Evolutionary conservation across 2,113 vertebrate species (phyloP).

Genomic region (Periophthalmus modestus): DNA sequence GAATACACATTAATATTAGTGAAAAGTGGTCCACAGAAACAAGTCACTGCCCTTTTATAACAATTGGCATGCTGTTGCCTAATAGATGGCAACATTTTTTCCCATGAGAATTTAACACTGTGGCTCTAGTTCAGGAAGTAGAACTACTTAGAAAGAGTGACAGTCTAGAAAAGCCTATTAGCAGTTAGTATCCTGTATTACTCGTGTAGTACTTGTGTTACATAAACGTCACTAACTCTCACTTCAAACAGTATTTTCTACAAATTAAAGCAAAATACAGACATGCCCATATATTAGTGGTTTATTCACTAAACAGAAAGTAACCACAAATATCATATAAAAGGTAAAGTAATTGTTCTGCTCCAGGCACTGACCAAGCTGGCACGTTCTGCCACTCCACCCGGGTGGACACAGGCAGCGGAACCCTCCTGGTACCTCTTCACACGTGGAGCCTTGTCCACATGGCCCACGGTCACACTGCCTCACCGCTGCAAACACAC

Average conservation of each 20-base stretch:
- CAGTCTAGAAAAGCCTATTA: neutral
- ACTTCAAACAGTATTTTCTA: neutral
- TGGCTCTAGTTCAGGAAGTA: neutral
- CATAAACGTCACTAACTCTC: neutral
- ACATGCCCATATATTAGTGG: neutral
- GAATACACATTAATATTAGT: constrained; percentile 34
- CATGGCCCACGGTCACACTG: constrained; percentile 93
- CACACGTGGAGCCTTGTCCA: constrained; percentile 91
- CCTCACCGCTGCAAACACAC: constrained; percentile 79
- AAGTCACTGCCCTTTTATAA: constrained; percentile 40
- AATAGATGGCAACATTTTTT: neutral
- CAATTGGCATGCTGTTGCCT: constrained; percentile 35
- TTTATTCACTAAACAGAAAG: neutral
- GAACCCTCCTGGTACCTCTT: constrained; percentile 87
- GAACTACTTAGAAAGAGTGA: neutral
- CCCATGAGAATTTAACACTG: neutral
- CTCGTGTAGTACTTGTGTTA: neutral
- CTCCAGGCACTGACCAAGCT: constrained; percentile 84
- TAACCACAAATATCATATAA: neutral
- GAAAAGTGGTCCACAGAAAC: constrained; percentile 33
- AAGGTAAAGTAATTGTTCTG: constrained; percentile 2
- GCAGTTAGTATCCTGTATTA: neutral
- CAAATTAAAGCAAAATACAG: neutral
- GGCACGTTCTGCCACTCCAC: constrained; percentile 95
- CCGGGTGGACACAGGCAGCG: constrained; percentile 91